Percentiles rank a stretch among this genome's conserved stretches.
Conservation (phyloP, 2,888 invertebrate species). For the Habrosyne pyritoides region DNA sequence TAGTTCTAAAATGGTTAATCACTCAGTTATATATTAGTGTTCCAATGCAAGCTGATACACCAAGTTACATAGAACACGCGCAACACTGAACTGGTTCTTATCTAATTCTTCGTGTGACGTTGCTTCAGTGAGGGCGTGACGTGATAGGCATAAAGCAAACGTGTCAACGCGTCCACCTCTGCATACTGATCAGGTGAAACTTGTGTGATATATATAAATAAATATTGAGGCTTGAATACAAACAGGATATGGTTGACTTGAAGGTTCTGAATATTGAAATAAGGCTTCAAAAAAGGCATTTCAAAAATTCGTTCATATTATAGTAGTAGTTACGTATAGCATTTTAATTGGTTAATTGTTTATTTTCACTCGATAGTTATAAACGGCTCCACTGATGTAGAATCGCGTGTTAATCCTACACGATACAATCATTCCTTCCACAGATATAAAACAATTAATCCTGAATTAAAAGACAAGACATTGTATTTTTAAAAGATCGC, state of each 20-base stretch:
- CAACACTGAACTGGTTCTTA: constrained; percentile 32
- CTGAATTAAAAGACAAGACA: constrained; percentile 27
- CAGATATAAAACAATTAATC: constrained; percentile 34
- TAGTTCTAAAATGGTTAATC: background rate
- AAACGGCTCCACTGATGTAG: constrained; percentile 14
- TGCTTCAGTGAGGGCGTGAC: constrained; percentile 42
- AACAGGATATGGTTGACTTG: constrained; percentile 62
- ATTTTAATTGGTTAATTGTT: background rate
- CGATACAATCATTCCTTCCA: constrained; percentile 19
- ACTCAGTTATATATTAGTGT: background rate
- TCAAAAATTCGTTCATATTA: constrained; percentile 10
- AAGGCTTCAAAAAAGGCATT: constrained; percentile 8
- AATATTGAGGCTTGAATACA: constrained; percentile 20
- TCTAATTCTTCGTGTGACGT: constrained; percentile 46
- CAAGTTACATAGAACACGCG: constrained; percentile 15
- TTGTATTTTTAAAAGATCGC: constrained; percentile 23
- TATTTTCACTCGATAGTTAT: constrained; percentile 15
- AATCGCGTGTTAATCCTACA: constrained; percentile 18
- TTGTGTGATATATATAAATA: constrained; percentile 42
- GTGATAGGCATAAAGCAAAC: constrained; percentile 50
- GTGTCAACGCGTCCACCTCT: constrained; percentile 31
- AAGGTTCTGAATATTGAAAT: constrained; percentile 26
- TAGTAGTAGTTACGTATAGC: background rate
- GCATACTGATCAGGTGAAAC: constrained; percentile 75
- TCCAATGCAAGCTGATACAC: constrained; percentile 22